Percentiles rank a stretch among this genome's conserved stretches.
These are phyloP conservation scores for Ceratitis capitata DNA, from an alignment of 1,140 invertebrate genomes.

Conservation along the genomic window DNA sequence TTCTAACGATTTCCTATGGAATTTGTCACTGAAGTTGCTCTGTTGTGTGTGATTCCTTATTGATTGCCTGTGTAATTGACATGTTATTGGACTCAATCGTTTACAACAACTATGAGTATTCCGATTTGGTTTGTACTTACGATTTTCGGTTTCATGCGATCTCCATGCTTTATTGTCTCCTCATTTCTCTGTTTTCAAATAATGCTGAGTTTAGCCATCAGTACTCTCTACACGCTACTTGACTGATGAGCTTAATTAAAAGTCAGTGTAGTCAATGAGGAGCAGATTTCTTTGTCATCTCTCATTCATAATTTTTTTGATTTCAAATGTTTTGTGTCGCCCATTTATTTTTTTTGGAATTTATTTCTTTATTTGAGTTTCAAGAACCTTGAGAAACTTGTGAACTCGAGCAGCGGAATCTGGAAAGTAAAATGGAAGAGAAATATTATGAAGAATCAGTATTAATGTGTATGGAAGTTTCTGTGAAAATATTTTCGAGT, in stretches of 20 bases:
- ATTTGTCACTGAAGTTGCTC: background rate
- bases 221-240: background rate
- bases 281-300: background rate
- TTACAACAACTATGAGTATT: background rate
- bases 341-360: no score
- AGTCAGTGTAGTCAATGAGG: constrained; percentile 12
- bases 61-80: constrained; percentile 31
- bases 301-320: background rate
- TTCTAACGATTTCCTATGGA: constrained; percentile 19
- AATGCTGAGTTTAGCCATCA: background rate
- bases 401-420: background rate
- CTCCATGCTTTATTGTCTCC: background rate
- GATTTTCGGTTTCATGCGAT: constrained; percentile 18
- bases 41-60: constrained; percentile 26
- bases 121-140: background rate
- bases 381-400: background rate
- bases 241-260: constrained; percentile 35
- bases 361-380: background rate
- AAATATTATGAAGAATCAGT: no score
- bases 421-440: background rate
- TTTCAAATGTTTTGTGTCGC: no score
- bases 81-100: constrained; percentile 17
- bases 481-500: background rate
- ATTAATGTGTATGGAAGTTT: background rate
- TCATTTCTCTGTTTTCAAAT: background rate